A percentile compares a stretch with the other conserved stretches of the same genome.
These are phyloP conservation scores for Brachyptera putata DNA, from an alignment of 2,888 invertebrate species.

Conservation along the genomic window DNA sequence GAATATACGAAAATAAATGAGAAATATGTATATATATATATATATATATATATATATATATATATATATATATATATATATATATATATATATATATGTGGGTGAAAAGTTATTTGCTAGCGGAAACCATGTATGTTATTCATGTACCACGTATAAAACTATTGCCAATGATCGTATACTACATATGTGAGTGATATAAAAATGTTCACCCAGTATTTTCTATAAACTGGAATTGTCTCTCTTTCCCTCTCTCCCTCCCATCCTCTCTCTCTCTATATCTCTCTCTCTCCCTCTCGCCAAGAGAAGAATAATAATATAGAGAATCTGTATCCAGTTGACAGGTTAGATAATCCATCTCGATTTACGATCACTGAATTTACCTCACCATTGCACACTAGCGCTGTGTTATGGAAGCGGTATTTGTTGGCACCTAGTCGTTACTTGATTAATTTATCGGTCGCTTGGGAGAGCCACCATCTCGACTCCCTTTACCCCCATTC, in stretches of 20 bases:
- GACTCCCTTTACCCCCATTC: not conserved
- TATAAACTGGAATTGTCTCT: too few species aligned
- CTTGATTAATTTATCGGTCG: conserved; percentile 35
- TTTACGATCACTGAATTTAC: conserved; percentile 31
- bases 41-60: not conserved
- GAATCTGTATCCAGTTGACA: not conserved
- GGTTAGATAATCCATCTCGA: conserved; percentile 32
- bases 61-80: not conserved
- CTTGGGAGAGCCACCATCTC: conserved; percentile 25
- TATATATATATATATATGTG: not conserved
- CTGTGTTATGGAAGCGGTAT: conserved; percentile 25
- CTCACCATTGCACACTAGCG: conserved; percentile 29
- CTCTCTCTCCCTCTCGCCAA: not conserved
- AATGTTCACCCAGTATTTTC: not conserved
- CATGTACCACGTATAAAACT: too few species aligned
- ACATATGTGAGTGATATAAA: too few species aligned
- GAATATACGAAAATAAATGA: too few species aligned
- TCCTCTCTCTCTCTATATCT: not conserved
- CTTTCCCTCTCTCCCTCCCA: not conserved
- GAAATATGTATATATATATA: not conserved
- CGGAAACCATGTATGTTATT: too few species aligned
- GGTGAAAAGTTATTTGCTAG: too few species aligned
- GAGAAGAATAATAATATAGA: not conserved
- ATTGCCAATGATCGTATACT: too few species aligned
- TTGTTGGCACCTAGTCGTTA: conserved; percentile 33